phyloP scores from a whole-genome alignment of 2,888 invertebrate genomes.

The Coecobrya sp. region DNA sequence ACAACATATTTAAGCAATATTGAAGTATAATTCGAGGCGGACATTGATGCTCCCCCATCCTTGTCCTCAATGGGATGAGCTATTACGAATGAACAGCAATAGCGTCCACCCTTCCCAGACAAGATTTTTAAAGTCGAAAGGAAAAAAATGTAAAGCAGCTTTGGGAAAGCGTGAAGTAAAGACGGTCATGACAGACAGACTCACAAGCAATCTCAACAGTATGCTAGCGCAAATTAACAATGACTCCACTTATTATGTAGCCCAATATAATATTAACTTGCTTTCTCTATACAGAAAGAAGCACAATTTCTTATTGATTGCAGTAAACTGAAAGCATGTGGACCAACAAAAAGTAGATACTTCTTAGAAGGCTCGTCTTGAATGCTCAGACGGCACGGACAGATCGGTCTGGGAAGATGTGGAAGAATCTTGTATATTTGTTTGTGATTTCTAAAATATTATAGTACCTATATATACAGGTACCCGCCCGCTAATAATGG shows the following conservation, averaged over 20 bases:
- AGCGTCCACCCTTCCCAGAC: too few species aligned
- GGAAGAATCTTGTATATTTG: neutral
- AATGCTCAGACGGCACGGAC: neutral
- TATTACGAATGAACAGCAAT: too few species aligned
- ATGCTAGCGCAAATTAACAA: neutral
- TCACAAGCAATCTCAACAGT: too few species aligned
- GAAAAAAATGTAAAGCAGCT: too few species aligned
- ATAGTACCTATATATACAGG: conserved; percentile 19
- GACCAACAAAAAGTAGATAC: conserved; percentile 3
- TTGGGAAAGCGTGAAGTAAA: neutral
- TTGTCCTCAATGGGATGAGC: too few species aligned
- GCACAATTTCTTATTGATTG: conserved; percentile 4
- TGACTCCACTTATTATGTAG: neutral
- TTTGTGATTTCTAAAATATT: conserved; percentile 27
- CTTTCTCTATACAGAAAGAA: conserved; percentile 5
- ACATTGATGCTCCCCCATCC: too few species aligned
- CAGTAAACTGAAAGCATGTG: neutral
- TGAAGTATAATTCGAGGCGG: too few species aligned
- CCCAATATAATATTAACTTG: neutral
- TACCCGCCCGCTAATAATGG: conserved; percentile 20
- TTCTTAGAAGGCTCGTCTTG: conserved; percentile 3
- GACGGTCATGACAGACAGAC: neutral
- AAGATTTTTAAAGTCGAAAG: too few species aligned
- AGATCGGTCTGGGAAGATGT: neutral
- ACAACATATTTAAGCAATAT: too few species aligned